phyloP scores from a whole-genome alignment of 2,888 invertebrate species.

The Thecophora atra region DNA sequence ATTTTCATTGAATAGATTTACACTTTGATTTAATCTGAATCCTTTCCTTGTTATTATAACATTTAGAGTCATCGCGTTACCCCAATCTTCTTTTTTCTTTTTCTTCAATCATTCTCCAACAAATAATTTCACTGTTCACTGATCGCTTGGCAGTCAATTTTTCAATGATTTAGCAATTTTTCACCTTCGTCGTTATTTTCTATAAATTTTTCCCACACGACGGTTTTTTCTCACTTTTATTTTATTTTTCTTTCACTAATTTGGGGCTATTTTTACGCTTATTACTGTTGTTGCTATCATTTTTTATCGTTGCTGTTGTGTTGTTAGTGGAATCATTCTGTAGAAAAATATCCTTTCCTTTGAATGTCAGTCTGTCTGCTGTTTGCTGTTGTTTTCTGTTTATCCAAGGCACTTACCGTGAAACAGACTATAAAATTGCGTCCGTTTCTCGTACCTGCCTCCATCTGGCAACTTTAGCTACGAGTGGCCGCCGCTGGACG shows the following conservation, averaged over 20 bases:
- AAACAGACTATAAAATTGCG: neutral
- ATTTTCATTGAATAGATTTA: no score
- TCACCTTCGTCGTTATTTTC: neutral
- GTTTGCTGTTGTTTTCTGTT: neutral
- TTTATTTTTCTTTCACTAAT: no score
- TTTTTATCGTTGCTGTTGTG: conserved; percentile 5
- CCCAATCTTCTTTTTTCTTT: neutral
- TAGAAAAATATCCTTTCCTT: neutral
- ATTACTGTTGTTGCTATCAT: neutral
- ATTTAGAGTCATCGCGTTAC: no score
- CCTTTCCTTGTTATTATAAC: no score
- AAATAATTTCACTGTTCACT: neutral
- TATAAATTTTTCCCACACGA: neutral
- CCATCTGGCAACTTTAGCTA: neutral
- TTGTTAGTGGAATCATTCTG: neutral
- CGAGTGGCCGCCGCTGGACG: no score
- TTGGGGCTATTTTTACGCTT: no score
- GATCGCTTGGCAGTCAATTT: neutral
- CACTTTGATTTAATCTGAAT: no score
- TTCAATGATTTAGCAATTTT: neutral
- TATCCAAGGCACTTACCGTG: neutral
- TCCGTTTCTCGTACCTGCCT: neutral
- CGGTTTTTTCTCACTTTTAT: no score
- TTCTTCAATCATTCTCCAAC: neutral
- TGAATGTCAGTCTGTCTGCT: neutral